Percentiles rank a stretch among this genome's conserved stretches.
Conservation (phyloP, 2,888 invertebrate genomes). For the Synanthedon vespiformis region DNA sequence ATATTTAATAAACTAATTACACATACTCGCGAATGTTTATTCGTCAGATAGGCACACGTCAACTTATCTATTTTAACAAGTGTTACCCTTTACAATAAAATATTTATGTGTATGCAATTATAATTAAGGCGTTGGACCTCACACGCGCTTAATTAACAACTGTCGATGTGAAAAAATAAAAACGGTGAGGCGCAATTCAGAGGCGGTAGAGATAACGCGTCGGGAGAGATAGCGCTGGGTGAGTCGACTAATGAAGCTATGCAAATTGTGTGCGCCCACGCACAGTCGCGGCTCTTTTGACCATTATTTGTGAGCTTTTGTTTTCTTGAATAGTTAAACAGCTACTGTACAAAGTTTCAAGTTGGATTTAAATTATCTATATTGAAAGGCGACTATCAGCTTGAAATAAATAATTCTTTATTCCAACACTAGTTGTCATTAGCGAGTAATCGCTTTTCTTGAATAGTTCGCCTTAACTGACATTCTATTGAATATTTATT, state of each 20-base stretch:
- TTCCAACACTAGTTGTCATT: too few relatives aligned
- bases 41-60: too few relatives aligned
- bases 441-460: too few relatives aligned
- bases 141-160: conserved; percentile 46
- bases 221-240: conserved; percentile 16
- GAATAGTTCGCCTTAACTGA: too few relatives aligned
- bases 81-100: neutral
- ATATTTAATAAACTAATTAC: too few relatives aligned
- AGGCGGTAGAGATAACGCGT: conserved; percentile 16
- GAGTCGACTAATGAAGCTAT: conserved; percentile 41
- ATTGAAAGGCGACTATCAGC: too few relatives aligned
- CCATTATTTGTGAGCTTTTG: neutral
- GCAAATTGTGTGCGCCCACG: conserved; percentile 34
- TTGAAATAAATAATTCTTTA: too few relatives aligned
- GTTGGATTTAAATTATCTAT: too few relatives aligned
- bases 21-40: too few relatives aligned
- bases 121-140: conserved; percentile 53
- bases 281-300: conserved; percentile 8
- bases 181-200: conserved; percentile 18
- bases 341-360: neutral
- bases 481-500: too few relatives aligned
- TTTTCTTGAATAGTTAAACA: neutral
- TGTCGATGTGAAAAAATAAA: conserved; percentile 22
- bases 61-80: neutral
- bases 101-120: conserved; percentile 14